Base-by-base conservation (phyloP, 2,113 vertebrate species). In the Pseudois nayaur region DNA sequence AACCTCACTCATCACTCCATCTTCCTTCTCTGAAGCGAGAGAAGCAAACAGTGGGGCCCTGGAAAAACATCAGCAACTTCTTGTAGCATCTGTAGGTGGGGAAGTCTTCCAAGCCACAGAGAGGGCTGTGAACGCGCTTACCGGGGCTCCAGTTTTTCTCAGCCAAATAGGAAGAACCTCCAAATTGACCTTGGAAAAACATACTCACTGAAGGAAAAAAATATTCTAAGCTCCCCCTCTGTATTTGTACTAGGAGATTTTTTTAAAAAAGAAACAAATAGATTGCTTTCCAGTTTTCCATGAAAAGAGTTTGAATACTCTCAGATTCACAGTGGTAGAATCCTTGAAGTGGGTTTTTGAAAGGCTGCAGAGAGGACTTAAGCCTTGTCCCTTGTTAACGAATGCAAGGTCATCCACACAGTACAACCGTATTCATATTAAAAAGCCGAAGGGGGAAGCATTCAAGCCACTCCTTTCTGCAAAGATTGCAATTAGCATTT, bases 131-230 rank as follows among this genome's bases (percentile, higher is more conserved):
- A 98, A 96, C 13, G 8, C 91, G 92, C 97, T 98, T 94, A 97
- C 96, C 64, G 86, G 97, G 92, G 0, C 87, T 96, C 89, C 76
- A 14, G 92, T 81, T 97, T 98, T 98, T 93, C 84, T 96, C 91
- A 97, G 98, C 97, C 98, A 98, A 98, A 98, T 97, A 98, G 98
- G 98, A 99, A 98, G 98, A 98, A 97, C 96, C 98, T 99, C 98
- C 0, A 96, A 98, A 98, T 57, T 98, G 98, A 98, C 98, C 98
- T 98, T 98, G 98, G 98, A 98, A 98, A 99, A 98, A 98, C 97
- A 97, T 95, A 91, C 96, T 96, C 94, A 97, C 97, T 87, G 96
- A 98, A 98, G 98, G 98, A 97, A 98, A 98, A 83, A 98, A 97
- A 97, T 94, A 98, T 96, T 94, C 94, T 93, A 95, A 97, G 79